phyloP scores from a whole-genome alignment of 2,888 invertebrate species.

The Liposcelis brunnea region DNA sequence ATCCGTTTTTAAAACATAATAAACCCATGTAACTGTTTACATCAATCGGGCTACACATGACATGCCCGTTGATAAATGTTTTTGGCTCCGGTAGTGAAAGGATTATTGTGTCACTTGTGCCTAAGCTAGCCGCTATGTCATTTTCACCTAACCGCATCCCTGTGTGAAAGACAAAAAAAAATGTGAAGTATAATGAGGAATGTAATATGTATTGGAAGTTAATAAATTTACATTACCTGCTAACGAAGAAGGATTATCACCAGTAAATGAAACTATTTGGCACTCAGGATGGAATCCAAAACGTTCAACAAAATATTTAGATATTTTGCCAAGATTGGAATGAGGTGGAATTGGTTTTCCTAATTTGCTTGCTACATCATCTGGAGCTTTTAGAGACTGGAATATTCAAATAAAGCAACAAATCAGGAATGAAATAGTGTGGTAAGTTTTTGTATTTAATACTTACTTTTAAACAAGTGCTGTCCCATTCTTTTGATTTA shows the following conservation, averaged over 20 bases:
- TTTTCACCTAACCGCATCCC: slow-evolving; percentile 63
- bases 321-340: slow-evolving; percentile 51
- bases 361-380: slow-evolving; percentile 49
- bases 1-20: slow-evolving; percentile 87
- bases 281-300: slow-evolving; percentile 73
- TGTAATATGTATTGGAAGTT: slow-evolving; percentile 1
- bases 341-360: slow-evolving; percentile 56
- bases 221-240: slow-evolving; percentile 36
- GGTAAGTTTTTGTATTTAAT: too few species aligned
- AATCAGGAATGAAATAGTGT: neutral
- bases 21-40: slow-evolving; percentile 69
- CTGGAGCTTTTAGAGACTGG: neutral
- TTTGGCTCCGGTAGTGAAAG: slow-evolving; percentile 52
- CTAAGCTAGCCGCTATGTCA: slow-evolving; percentile 75
- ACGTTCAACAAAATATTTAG: slow-evolving; percentile 64
- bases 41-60: slow-evolving; percentile 73
- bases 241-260: slow-evolving; percentile 83
- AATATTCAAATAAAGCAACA: neutral
- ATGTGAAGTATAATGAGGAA: slow-evolving; percentile 6
- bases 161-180: slow-evolving; percentile 19
- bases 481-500: slow-evolving; percentile 55
- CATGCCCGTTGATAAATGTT: slow-evolving; percentile 58
- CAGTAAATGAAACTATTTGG: slow-evolving; percentile 74
- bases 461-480: neutral
- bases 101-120: slow-evolving; percentile 88